Evolutionary conservation across 37 sponge, comb jelly and placozoan species (phyloP), one percentile per base, ranked within the genome.

Genomic region (Ianthella basta): DNA sequence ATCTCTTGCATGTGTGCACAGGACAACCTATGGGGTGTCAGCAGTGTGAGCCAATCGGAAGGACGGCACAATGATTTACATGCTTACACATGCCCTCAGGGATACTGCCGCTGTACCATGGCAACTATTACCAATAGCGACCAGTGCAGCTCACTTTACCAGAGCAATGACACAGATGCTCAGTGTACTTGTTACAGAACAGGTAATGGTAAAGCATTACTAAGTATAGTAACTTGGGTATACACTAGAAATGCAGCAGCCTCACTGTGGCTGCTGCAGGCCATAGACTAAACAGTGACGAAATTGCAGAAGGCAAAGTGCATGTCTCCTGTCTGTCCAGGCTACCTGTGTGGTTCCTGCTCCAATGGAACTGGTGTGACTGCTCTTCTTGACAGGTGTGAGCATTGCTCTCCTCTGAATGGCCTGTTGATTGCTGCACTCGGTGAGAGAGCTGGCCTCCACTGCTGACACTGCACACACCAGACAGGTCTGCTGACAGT

Each of bases 371-470:
- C 37, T 4, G 53, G 86, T 44, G 79, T 75, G 40, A 55, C 40
- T 10, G 86, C 73, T 60, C 79, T 85, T 8, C 79, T 85, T 6
- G 68, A 91, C 82, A 60, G 33, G 18, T 91, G 91, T 84, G 87
- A 84, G 36, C 60, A 54, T 12, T 91, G 91, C 35, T 37, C 75
- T 4, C 56, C 84, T 70, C 84, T 55, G 15, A 41, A 63, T 12
- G 72, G 87, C 0, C 30, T 86, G 32, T 79, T 91, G 34, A 77
- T 85, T 61, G 79, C 33, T 13, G 60, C 56, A 13, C 65, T 85
- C 15, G 59, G 86, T 85, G 53, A 78, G 84, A 19, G 21, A 24
- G 32, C 72, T 8, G 50, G 50, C 8, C 50, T 10, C 6, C 50
- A 32, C 61, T 25, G 35, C 33, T 82, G 61, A 60, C 61, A 34